Evolutionary conservation across 2,797 vertebrate species (phyloP).

Genomic region (Luscinia megarhynchos): DNA sequence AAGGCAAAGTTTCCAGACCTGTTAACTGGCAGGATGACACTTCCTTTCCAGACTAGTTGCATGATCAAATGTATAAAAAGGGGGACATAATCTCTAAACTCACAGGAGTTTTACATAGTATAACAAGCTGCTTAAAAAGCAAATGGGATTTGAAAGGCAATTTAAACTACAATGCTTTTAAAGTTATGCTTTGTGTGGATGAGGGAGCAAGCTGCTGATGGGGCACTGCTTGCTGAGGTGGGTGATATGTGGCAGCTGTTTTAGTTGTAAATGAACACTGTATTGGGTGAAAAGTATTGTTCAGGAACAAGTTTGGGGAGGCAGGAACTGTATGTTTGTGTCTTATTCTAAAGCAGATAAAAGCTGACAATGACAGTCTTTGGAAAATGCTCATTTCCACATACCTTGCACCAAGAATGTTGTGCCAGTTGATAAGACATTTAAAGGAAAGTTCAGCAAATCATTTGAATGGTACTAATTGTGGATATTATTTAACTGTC

Average conservation of each 20-base stretch:
- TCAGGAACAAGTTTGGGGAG: not conserved
- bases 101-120: not conserved
- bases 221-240: not conserved
- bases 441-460: not conserved
- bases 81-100: not conserved
- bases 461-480: not conserved
- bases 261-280: not conserved
- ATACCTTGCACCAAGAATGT: not conserved
- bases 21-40: rapidly evolving
- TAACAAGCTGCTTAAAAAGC: not conserved
- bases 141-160: not conserved
- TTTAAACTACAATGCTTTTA: not conserved
- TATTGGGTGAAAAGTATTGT: not conserved
- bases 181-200: not conserved
- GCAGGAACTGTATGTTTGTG: not conserved
- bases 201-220: not conserved
- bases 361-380: not conserved
- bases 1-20: not conserved
- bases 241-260: not conserved
- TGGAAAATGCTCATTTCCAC: slow-evolving; percentile 10
- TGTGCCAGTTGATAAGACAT: not conserved
- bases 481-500: slow-evolving; percentile 6
- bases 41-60: not conserved
- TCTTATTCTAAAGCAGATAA: not conserved
- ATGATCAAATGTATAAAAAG: not conserved